These are phyloP conservation scores for Cheumatopsyche charites DNA, from an alignment of 1,140 invertebrate genomes.

Conservation along the genomic window DNA sequence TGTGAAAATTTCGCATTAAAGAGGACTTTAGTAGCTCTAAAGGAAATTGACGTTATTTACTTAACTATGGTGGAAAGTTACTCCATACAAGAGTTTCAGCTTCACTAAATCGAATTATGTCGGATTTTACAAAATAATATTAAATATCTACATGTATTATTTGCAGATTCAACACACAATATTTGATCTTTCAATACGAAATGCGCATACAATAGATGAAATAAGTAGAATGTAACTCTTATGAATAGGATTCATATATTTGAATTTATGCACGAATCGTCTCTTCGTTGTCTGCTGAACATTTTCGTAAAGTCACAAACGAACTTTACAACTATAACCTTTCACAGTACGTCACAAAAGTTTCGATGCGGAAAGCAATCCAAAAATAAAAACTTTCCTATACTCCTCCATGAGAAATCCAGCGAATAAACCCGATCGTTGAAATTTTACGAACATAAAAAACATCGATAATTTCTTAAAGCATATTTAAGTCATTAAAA, in stretches of 20 bases:
- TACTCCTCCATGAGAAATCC: not conserved
- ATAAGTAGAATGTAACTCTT: too few species aligned
- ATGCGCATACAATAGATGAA: too few species aligned
- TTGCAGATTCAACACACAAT: too few species aligned
- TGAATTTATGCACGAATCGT: not conserved
- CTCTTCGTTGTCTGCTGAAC: not conserved
- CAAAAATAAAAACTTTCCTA: conserved; percentile 1
- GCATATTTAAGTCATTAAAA: too few species aligned
- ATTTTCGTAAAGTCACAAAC: not conserved
- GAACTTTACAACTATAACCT: conserved; percentile 9
- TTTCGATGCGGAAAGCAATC: not conserved
- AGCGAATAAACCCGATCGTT: not conserved
- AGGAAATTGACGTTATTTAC: conserved; percentile 32
- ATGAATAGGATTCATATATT: not conserved
- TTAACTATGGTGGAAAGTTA: not conserved
- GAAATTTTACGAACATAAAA: not conserved
- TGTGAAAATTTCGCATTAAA: conserved; percentile 8
- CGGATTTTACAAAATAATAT: too few species aligned
- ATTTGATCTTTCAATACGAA: too few species aligned
- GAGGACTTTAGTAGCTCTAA: not conserved
- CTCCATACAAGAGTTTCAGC: too few species aligned
- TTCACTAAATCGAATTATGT: too few species aligned
- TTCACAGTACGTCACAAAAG: conserved; percentile 14
- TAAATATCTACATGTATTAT: too few species aligned
- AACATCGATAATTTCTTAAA: not conserved